These are phyloP conservation scores for Campylomormyrus tamandua DNA, from an alignment of 2,113 vertebrate species.

Conservation along the genomic window DNA sequence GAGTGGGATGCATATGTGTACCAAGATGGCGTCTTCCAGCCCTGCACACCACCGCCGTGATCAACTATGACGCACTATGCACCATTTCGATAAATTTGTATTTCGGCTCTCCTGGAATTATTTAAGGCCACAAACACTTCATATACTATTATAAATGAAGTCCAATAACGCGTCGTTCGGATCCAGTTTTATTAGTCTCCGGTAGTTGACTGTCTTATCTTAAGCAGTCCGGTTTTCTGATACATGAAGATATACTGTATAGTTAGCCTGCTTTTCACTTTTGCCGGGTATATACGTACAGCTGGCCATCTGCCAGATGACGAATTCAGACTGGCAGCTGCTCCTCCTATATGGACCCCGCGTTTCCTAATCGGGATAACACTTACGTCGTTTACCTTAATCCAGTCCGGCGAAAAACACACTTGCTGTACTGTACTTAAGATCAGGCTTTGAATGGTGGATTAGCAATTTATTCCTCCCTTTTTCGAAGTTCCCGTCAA, in stretches of 20 bases:
- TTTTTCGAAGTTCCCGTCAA: neutral
- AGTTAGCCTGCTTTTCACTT: neutral
- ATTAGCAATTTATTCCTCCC: neutral
- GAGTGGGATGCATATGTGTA: neutral
- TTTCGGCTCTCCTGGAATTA: neutral
- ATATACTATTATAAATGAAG: neutral
- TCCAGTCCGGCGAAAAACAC: neutral
- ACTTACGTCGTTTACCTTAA: neutral
- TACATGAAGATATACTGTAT: neutral
- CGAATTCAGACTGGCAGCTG: neutral
- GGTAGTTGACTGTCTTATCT: neutral
- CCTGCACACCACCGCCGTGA: slow-evolving; percentile 37
- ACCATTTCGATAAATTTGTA: slow-evolving; percentile 37
- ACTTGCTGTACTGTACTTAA: neutral
- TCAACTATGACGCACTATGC: slow-evolving; percentile 67
- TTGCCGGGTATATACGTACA: neutral
- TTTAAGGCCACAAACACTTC: neutral
- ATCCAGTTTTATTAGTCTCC: neutral
- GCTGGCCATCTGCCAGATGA: neutral
- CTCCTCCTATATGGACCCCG: neutral
- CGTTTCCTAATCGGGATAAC: neutral
- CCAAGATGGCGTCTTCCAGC: slow-evolving; percentile 65
- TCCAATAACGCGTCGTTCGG: neutral
- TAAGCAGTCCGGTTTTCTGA: neutral
- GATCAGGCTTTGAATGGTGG: neutral